phyloP scores from a whole-genome alignment of 2,888 invertebrate genomes.

The Hirtodrosophila trivittata region DNA sequence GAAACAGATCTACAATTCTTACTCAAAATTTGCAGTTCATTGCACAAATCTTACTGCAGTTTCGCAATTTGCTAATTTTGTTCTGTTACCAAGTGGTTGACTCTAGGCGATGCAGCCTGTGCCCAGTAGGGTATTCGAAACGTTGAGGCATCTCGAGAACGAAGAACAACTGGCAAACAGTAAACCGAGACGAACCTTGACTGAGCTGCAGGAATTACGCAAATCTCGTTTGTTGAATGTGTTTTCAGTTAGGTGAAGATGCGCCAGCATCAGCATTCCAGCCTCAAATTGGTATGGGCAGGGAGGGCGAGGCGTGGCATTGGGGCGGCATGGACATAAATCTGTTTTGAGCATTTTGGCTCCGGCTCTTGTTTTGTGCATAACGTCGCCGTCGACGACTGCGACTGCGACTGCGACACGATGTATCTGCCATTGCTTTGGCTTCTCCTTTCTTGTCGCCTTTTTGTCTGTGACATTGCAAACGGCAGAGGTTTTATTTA shows the following conservation, averaged over 20 bases:
- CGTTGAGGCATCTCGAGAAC: slow-evolving; percentile 41
- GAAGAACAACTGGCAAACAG: slow-evolving; percentile 49
- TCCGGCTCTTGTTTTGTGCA: slow-evolving; percentile 63
- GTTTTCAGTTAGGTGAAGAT: slow-evolving; percentile 76
- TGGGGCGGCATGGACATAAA: slow-evolving; percentile 60
- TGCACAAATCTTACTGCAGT: too few species aligned
- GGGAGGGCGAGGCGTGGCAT: background rate
- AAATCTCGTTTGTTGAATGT: slow-evolving; percentile 79
- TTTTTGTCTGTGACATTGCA: slow-evolving; percentile 75
- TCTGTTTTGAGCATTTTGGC: slow-evolving; percentile 71
- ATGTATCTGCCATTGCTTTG: slow-evolving; percentile 34
- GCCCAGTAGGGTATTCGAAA: slow-evolving; percentile 35
- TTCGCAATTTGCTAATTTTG: too few species aligned
- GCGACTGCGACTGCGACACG: slow-evolving; percentile 36
- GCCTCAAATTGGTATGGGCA: slow-evolving; percentile 25
- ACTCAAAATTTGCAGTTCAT: too few species aligned
- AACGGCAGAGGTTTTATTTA: slow-evolving; percentile 47
- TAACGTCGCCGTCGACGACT: slow-evolving; percentile 49
- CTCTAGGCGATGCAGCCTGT: too few species aligned
- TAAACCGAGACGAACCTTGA: slow-evolving; percentile 65
- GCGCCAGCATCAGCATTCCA: slow-evolving; percentile 61
- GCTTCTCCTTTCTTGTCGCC: slow-evolving; percentile 59
- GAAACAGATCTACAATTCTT: too few species aligned
- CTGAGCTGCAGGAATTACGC: slow-evolving; percentile 78
- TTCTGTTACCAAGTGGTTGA: too few species aligned